Conservation (phyloP, 2,113 vertebrate genomes). For the Notarius quadriscutis region DNA sequence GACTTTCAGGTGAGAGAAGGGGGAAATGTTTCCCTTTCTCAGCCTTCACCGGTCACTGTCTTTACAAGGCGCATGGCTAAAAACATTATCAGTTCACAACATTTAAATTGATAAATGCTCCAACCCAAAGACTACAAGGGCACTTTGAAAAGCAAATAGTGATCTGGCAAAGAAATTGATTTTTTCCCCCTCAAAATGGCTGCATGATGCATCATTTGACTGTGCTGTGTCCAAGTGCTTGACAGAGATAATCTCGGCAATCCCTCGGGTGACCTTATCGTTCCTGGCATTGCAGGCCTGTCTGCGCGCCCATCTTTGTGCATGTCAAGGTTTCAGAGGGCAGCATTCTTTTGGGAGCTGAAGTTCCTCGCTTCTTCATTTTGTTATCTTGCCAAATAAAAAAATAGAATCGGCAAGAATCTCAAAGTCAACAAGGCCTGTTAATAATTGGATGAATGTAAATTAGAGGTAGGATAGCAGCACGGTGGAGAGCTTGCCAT, state of each 20-base stretch:
- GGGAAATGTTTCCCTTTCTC: constrained; percentile 23
- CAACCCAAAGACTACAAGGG: constrained; percentile 88
- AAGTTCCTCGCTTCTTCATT: constrained; percentile 82
- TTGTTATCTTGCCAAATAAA: constrained; percentile 75
- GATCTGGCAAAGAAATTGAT: constrained; percentile 89
- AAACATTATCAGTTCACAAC: constrained; percentile 92
- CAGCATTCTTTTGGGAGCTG: constrained; percentile 79
- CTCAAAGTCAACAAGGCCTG: constrained; percentile 67
- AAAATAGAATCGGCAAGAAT: constrained; percentile 41
- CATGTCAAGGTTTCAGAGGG: constrained; percentile 85
- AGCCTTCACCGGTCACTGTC: constrained; percentile 15
- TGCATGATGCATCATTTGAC: constrained; percentile 94
- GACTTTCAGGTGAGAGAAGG: neutral
- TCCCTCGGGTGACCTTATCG: constrained; percentile 93
- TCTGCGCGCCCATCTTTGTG: constrained; percentile 83
- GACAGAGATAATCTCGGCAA: constrained; percentile 92
- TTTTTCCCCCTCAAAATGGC: constrained; percentile 85
- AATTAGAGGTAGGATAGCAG: constrained; percentile 59
- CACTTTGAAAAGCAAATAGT: constrained; percentile 96
- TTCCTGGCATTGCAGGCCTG: constrained; percentile 84
- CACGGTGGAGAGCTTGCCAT: constrained; percentile 59
- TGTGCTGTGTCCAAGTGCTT: constrained; percentile 92
- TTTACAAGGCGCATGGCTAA: constrained; percentile 51
- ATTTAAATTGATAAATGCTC: constrained; percentile 95
- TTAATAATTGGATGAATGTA: constrained; percentile 77